Evolutionary conservation across 2,888 invertebrate genomes (phyloP).

Genomic region (Andrena camellia): DNA sequence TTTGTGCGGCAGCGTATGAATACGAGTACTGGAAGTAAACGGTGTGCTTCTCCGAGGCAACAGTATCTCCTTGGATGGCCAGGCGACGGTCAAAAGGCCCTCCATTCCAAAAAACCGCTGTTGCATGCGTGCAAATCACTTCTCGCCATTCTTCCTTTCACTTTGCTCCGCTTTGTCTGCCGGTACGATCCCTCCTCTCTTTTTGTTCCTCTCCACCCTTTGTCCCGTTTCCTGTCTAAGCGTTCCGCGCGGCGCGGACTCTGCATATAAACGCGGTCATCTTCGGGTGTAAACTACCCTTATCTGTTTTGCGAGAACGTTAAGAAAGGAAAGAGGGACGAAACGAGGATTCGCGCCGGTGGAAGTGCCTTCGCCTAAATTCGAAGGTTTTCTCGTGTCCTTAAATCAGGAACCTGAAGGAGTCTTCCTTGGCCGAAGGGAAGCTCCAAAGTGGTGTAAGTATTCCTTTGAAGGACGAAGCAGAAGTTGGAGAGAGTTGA

Average conservation of each 20-base stretch:
- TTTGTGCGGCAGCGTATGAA: constrained; percentile 44
- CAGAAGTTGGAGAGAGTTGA: too few relatives aligned
- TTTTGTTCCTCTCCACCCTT: constrained; percentile 18
- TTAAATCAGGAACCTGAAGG: too few relatives aligned
- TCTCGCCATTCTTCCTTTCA: constrained; percentile 15
- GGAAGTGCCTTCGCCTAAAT: constrained; percentile 40
- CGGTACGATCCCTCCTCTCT: constrained; percentile 24
- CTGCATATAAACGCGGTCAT: constrained; percentile 38
- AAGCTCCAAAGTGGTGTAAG: too few relatives aligned
- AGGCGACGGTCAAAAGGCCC: constrained; percentile 57
- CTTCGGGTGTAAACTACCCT: constrained; percentile 64
- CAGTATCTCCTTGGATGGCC: constrained; percentile 68
- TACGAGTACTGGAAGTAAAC: constrained; percentile 70
- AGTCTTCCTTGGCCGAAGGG: too few relatives aligned
- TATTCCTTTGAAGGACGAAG: too few relatives aligned
- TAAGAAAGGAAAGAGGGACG: constrained; percentile 16
- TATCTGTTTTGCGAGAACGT: constrained; percentile 64
- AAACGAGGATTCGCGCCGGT: constrained; percentile 51
- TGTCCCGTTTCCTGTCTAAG: constrained; percentile 22
- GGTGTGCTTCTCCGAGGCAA: constrained; percentile 73
- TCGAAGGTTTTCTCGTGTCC: too few relatives aligned
- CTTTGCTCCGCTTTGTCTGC: background rate
- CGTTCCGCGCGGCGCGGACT: constrained; percentile 12
- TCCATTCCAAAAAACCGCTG: constrained; percentile 15
- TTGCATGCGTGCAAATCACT: constrained; percentile 33